A percentile compares a stretch with the other conserved stretches of the same genome.
Evolutionary conservation across 2,797 vertebrate species (phyloP).

Genomic region (Onychomys leucogaster): DNA sequence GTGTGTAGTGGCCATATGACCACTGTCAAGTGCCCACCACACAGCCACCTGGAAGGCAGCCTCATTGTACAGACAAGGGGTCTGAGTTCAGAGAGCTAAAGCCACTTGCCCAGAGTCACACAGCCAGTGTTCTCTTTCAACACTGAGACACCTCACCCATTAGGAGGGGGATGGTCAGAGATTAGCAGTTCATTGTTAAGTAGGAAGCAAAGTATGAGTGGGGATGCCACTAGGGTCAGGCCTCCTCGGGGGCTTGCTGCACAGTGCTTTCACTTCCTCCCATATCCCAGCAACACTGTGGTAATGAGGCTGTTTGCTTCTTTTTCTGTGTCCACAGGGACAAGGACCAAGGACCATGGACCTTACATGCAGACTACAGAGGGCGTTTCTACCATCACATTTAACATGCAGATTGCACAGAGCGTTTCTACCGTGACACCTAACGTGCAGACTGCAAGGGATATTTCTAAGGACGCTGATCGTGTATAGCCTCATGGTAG

Average conservation of each 20-base stretch:
- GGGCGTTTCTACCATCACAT: too few species aligned
- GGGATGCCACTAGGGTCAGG: not conserved
- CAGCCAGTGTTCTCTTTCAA: not conserved
- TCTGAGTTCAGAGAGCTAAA: slow-evolving; percentile 38
- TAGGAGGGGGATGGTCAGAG: not conserved
- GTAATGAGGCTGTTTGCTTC: not conserved
- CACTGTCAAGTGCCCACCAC: not conserved
- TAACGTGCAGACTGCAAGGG: not conserved
- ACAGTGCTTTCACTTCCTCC: not conserved
- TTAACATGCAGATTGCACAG: not conserved
- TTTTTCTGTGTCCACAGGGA: not conserved
- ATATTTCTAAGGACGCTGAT: not conserved
- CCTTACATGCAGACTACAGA: too few species aligned
- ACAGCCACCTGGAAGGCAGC: not conserved
- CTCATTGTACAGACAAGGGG: not conserved
- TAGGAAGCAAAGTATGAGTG: not conserved
- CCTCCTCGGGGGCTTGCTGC: not conserved
- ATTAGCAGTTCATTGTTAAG: not conserved
- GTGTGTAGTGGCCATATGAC: not conserved
- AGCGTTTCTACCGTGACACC: not conserved
- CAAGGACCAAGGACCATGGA: too few species aligned
- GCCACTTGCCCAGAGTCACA: not conserved
- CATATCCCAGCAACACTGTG: not conserved
- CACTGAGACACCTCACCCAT: fast-evolving
- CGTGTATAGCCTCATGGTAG: not conserved